These are phyloP conservation scores for Andricus curvator DNA, from an alignment of 2,888 invertebrate species.

Conservation along the genomic window DNA sequence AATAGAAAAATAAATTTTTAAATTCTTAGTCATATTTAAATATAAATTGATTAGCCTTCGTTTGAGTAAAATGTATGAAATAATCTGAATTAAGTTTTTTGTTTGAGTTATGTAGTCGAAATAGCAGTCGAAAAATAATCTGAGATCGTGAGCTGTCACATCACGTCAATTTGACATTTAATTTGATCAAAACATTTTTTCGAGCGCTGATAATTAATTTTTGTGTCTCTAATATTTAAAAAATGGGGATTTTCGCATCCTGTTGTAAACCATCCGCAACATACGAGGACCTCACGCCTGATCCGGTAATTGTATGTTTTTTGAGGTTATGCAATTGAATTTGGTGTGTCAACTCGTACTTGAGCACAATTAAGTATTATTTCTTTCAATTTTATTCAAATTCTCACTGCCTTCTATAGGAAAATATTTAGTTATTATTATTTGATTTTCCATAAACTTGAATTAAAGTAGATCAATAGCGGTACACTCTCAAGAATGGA, in stretches of 20 bases:
- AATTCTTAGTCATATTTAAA: accelerated
- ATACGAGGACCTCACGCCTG: conserved; percentile 81
- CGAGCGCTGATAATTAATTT: neutral
- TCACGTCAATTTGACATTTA: conserved; percentile 17
- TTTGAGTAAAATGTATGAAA: neutral
- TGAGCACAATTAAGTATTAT: neutral
- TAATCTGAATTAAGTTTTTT: neutral
- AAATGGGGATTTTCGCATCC: conserved; percentile 76
- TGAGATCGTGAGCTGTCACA: conserved; percentile 17
- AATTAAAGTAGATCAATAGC: neutral
- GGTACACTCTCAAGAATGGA: neutral
- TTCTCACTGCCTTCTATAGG: neutral
- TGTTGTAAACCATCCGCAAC: conserved; percentile 81
- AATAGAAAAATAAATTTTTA: neutral
- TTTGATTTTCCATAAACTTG: neutral
- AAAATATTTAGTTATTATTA: neutral
- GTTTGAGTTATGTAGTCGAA: neutral
- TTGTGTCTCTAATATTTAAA: neutral
- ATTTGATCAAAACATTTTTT: neutral
- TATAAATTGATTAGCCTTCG: neutral
- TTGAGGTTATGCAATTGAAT: conserved; percentile 21
- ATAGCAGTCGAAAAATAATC: conserved; percentile 14
- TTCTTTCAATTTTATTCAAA: neutral
- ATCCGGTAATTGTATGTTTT: conserved; percentile 81
- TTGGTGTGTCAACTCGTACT: conserved; percentile 16